These are phyloP conservation scores for Cryptocephalus primarius DNA, from an alignment of 2,888 invertebrate species.

Conservation along the genomic window DNA sequence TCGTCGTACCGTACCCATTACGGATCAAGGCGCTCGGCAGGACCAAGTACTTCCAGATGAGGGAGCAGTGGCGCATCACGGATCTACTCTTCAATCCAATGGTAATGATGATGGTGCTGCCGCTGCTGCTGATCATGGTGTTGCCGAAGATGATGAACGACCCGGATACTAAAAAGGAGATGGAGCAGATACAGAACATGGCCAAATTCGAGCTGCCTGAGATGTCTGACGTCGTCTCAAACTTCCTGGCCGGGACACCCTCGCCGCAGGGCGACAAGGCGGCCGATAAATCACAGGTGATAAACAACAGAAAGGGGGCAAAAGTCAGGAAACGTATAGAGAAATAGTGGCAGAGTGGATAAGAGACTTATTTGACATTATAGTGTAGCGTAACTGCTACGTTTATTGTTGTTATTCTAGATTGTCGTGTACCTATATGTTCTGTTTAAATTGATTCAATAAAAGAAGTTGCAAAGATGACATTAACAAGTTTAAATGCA, in stretches of 20 bases:
- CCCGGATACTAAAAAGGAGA: slow-evolving; percentile 92
- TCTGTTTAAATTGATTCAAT: too few relatives aligned
- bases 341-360: slow-evolving; percentile 5
- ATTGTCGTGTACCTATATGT: too few relatives aligned
- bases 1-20: slow-evolving; percentile 87
- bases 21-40: slow-evolving; percentile 74
- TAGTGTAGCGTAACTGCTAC: too few relatives aligned
- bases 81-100: slow-evolving; percentile 96
- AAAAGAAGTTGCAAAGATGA: too few relatives aligned
- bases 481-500: too few relatives aligned
- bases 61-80: slow-evolving; percentile 95
- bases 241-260: slow-evolving; percentile 58
- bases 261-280: slow-evolving; percentile 6
- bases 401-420: too few relatives aligned
- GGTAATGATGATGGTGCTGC: slow-evolving; percentile 96
- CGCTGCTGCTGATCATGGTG: slow-evolving; percentile 80
- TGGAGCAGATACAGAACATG: slow-evolving; percentile 79
- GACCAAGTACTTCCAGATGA: slow-evolving; percentile 68
- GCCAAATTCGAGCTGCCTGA: slow-evolving; percentile 85
- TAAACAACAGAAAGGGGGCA: slow-evolving; percentile 8
- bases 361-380: too few relatives aligned
- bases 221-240: slow-evolving; percentile 89
- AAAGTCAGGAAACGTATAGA: slow-evolving; percentile 13
- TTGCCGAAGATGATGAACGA: slow-evolving; percentile 96
- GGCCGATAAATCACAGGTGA: slow-evolving; percentile 5